Evolutionary conservation across 2,113 vertebrate genomes (phyloP).

Genomic region (Menura novaehollandiae): DNA sequence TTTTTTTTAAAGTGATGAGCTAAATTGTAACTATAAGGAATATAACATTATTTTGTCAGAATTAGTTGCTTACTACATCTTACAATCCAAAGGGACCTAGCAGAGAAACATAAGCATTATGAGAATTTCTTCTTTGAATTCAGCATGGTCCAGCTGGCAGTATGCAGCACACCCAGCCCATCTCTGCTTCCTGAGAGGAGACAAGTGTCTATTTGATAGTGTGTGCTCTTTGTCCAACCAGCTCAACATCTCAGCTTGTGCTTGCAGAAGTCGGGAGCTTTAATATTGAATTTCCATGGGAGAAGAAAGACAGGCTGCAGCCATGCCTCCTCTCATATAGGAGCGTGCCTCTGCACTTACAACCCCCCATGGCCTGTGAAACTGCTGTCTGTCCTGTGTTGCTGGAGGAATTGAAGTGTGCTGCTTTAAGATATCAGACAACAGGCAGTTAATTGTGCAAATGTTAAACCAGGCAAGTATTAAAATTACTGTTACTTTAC

Average conservation of each 20-base stretch:
- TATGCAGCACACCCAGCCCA: not conserved
- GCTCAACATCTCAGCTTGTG: not conserved
- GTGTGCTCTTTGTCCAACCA: not conserved
- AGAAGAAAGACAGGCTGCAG: not conserved
- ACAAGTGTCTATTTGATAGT: not conserved
- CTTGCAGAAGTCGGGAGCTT: not conserved
- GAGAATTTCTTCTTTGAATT: not conserved
- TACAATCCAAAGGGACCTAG: not conserved
- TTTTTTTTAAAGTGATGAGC: not conserved
- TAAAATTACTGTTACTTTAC: not conserved
- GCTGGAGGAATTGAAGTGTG: not conserved
- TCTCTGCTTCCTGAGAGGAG: not conserved
- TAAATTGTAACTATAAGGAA: not conserved
- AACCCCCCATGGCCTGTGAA: not conserved
- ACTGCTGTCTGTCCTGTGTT: not conserved
- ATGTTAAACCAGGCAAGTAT: not conserved
- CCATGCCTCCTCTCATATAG: not conserved
- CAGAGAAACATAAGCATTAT: not conserved
- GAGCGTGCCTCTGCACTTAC: rapidly evolving
- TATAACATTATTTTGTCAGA: not conserved
- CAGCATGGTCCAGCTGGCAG: not conserved
- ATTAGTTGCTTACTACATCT: not conserved
- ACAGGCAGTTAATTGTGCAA: not conserved
- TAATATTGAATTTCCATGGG: not conserved
- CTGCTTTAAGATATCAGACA: not conserved